phyloP scores from a whole-genome alignment of 2,113 vertebrate species.

The Lamprotornis superbus region DNA sequence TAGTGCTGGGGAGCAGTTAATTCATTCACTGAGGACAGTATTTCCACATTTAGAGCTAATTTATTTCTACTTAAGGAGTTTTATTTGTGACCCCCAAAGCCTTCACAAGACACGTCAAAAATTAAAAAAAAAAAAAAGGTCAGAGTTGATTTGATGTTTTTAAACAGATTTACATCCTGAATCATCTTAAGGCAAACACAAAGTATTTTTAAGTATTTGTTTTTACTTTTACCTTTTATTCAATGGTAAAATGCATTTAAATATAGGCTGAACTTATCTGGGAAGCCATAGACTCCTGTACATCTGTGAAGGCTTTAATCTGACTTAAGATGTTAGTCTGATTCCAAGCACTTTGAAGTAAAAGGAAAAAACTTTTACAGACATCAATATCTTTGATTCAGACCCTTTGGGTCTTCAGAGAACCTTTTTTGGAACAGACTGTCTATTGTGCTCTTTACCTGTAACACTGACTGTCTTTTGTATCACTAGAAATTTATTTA shows the following conservation, averaged over 20 bases:
- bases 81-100: not conserved
- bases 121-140: not conserved
- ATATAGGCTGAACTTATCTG: not conserved
- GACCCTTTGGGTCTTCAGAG: not conserved
- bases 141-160: not conserved
- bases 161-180: not conserved
- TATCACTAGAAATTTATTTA: not conserved
- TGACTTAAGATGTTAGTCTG: not conserved
- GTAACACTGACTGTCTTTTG: not conserved
- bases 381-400: not conserved
- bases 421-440: not conserved
- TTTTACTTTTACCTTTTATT: not conserved
- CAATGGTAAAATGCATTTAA: not conserved
- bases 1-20: not conserved
- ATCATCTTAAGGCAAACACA: not conserved
- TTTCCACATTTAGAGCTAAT: not conserved
- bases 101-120: not conserved
- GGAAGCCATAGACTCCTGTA: not conserved
- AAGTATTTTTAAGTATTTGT: not conserved
- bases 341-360: constrained; percentile 19
- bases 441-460: not conserved
- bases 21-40: not conserved
- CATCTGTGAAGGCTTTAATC: constrained; percentile 12
- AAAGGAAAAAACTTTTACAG: not conserved
- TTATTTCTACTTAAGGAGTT: not conserved